These are phyloP conservation scores for Sanderia malayensis DNA, from an alignment of 30 jellyfish, hydroid and myxozoan species.

Conservation along the genomic window DNA sequence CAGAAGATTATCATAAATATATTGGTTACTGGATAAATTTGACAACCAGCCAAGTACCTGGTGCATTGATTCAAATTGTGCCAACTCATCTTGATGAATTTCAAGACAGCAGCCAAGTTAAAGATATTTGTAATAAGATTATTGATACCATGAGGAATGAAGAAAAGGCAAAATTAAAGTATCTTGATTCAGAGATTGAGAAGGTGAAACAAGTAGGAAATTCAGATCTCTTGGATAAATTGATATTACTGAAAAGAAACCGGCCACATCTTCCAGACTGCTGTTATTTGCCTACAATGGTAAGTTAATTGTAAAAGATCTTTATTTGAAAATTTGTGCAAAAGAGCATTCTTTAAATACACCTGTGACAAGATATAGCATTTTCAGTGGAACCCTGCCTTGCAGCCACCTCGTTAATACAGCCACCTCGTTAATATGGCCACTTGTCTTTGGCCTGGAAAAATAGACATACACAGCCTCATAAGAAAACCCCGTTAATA, in stretches of 20 bases:
- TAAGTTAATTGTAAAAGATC: not conserved
- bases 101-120: slow-evolving; percentile 9
- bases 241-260: not conserved
- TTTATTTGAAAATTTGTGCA: too few species aligned
- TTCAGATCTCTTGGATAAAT: slow-evolving; percentile 2
- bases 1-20: slow-evolving; percentile 9
- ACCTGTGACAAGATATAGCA: too few species aligned
- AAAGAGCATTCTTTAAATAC: too few species aligned
- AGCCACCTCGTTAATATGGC: too few species aligned
- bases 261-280: slow-evolving; percentile 22
- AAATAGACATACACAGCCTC: too few species aligned
- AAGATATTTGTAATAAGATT: slow-evolving; percentile 37
- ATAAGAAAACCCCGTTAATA: too few species aligned
- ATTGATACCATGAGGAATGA: slow-evolving; percentile 9
- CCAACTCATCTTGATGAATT: slow-evolving; percentile 78
- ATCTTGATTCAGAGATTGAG: slow-evolving; percentile 6
- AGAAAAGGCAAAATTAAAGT: slow-evolving; percentile 4
- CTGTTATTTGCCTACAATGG: not conserved
- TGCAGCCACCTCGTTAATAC: not conserved
- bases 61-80: slow-evolving; percentile 69
- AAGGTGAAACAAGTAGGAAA: not conserved
- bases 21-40: slow-evolving; percentile 84
- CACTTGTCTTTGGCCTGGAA: too few species aligned
- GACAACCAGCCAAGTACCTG: slow-evolving; percentile 70
- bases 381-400: too few species aligned